Evolutionary conservation across 2,797 vertebrate genomes (phyloP).

Genomic region (Tiaroga cobitis): DNA sequence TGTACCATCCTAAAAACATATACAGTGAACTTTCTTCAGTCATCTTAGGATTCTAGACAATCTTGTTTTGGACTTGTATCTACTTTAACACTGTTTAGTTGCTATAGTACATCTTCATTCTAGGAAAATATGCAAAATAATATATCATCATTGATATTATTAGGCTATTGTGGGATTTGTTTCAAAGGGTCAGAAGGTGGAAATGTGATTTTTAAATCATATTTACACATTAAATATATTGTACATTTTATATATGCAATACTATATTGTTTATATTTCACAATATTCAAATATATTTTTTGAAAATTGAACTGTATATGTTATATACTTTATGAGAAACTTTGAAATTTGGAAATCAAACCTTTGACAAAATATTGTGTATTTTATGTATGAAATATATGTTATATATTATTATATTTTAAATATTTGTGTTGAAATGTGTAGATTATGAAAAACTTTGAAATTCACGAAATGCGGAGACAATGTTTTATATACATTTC

Average conservation of each 20-base stretch:
- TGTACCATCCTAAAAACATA: background rate
- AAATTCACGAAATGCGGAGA: too few relatives aligned
- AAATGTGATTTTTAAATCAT: background rate
- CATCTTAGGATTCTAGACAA: background rate
- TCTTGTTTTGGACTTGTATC: background rate
- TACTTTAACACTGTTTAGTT: background rate
- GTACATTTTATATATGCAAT: background rate
- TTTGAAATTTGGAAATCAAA: background rate
- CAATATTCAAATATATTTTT: background rate
- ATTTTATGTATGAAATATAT: background rate
- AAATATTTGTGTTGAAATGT: too few relatives aligned
- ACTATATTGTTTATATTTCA: background rate
- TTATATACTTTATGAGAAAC: background rate
- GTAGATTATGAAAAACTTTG: too few relatives aligned
- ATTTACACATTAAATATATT: background rate
- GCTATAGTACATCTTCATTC: background rate
- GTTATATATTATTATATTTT: too few relatives aligned
- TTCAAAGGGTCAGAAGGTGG: background rate
- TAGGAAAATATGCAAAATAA: too few relatives aligned
- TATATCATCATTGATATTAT: too few relatives aligned
- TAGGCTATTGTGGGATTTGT: background rate
- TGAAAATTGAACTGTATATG: too few relatives aligned
- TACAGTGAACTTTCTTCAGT: background rate
- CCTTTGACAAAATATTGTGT: background rate
- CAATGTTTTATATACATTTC: too few relatives aligned